Evolutionary conservation across 2,797 vertebrate species (phyloP).

Genomic region (Menidia menidia): DNA sequence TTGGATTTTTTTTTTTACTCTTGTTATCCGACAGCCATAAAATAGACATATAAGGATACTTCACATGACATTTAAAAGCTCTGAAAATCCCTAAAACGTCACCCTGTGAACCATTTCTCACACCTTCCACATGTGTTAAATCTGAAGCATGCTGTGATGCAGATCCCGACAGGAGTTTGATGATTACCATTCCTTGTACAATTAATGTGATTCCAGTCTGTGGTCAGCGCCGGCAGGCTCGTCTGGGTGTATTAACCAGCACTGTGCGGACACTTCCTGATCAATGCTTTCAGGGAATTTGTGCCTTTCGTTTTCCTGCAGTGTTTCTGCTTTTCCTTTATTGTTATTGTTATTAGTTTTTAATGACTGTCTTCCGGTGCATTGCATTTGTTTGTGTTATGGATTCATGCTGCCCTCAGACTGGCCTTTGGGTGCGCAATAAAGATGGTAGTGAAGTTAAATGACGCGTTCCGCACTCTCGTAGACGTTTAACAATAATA

Average conservation of each 20-base stretch:
- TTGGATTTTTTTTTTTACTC: not conserved
- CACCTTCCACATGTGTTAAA: not conserved
- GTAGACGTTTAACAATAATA: constrained; percentile 21
- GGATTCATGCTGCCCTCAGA: constrained; percentile 20
- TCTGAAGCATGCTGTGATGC: not conserved
- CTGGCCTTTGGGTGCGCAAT: constrained; percentile 34
- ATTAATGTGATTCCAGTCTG: not conserved
- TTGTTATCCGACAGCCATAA: not conserved
- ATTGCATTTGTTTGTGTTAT: constrained; percentile 15
- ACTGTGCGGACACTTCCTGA: not conserved
- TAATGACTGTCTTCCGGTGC: constrained; percentile 25
- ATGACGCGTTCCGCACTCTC: constrained; percentile 21
- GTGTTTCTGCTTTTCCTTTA: constrained; percentile 19
- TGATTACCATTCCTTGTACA: not conserved
- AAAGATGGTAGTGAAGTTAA: constrained; percentile 24
- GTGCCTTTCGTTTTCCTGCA: constrained; percentile 12
- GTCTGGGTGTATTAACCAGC: not conserved
- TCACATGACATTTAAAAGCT: not conserved
- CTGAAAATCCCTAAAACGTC: not conserved
- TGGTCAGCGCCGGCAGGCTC: not conserved
- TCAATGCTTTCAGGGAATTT: not conserved
- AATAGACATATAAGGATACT: not conserved
- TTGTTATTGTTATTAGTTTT: constrained; percentile 36
- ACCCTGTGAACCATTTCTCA: not conserved
- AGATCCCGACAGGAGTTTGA: not conserved